phyloP scores from a whole-genome alignment of 2,113 vertebrate species.

The Eurypyga helias region DNA sequence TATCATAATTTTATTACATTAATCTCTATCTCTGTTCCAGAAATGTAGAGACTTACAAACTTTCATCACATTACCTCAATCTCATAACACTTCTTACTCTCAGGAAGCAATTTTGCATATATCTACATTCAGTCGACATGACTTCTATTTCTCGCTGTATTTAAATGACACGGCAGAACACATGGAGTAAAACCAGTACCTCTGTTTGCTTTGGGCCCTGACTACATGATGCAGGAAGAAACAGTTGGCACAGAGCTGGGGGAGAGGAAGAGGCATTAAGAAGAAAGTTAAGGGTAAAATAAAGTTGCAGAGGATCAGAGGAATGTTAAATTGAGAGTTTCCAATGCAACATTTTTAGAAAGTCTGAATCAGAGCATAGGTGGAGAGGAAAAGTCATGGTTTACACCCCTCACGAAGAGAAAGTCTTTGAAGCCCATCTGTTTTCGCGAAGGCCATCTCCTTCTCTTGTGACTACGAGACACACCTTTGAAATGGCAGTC shows the following conservation, averaged over 20 bases:
- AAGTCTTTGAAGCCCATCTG: background rate
- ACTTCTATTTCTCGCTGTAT: background rate
- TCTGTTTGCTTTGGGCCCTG: background rate
- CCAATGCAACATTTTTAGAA: background rate
- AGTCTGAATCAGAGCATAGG: background rate
- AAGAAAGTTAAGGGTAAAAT: background rate
- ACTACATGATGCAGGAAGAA: background rate
- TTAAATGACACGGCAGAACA: background rate
- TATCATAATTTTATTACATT: background rate
- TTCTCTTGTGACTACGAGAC: background rate
- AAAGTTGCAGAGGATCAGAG: background rate
- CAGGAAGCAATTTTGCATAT: background rate
- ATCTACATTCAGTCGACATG: background rate
- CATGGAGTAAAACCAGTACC: background rate
- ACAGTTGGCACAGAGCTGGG: background rate
- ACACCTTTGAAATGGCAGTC: background rate
- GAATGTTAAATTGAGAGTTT: background rate
- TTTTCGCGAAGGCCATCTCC: background rate
- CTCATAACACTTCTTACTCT: background rate
- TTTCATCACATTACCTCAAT: background rate
- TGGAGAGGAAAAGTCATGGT: background rate
- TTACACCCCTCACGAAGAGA: background rate
- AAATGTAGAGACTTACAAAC: background rate
- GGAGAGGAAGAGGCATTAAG: background rate
- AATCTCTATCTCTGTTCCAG: background rate